Conservation (phyloP, 2,113 vertebrate genomes). For the Baryphthengus martii region DNA sequence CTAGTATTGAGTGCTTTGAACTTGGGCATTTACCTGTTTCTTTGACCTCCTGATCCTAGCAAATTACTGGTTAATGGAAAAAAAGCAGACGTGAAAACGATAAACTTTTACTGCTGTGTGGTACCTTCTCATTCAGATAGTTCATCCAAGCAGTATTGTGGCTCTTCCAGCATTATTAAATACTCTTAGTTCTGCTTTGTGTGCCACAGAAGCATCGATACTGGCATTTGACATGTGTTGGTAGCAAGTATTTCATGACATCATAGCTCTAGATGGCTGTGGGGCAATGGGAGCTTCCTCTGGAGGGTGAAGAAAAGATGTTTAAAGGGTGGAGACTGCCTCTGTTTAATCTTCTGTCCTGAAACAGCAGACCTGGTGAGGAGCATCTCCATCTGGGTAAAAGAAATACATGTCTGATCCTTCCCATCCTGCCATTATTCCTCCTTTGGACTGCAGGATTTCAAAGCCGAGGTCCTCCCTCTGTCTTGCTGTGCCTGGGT, state of each 20-base stretch:
- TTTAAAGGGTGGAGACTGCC: background rate
- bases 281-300: background rate
- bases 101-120: background rate
- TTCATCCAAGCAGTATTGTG: background rate
- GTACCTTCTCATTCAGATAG: background rate
- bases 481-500: background rate
- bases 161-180: background rate
- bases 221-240: rapidly evolving
- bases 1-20: background rate
- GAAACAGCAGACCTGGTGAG: background rate
- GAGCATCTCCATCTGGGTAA: background rate
- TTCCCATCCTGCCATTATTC: background rate
- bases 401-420: background rate
- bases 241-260: background rate
- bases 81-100: background rate
- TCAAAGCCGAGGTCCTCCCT: background rate
- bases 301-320: background rate
- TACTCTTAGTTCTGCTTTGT: background rate
- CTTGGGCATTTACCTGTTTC: background rate
- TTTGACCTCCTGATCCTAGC: background rate
- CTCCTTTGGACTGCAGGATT: background rate
- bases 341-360: background rate
- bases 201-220: background rate
- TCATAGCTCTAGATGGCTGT: background rate
- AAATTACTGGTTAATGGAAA: background rate